Base-by-base conservation (phyloP, 1,140 invertebrate species). In the Diploscapter pachys region DNA sequence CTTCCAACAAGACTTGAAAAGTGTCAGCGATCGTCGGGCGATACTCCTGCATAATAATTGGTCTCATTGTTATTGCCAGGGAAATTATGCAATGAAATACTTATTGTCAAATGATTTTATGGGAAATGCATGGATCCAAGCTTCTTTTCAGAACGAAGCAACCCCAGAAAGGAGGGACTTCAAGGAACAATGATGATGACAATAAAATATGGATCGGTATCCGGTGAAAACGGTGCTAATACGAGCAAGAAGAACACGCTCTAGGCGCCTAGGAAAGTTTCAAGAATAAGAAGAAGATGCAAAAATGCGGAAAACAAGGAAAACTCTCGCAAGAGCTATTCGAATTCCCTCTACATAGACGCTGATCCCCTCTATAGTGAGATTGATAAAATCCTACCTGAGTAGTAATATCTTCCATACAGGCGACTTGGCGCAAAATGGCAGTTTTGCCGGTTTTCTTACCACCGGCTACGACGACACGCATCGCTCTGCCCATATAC, bases 21-120 rank as follows among this genome's bases (percentile, higher is more conserved):
- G 83, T 85, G 67, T 85, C 83, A n/a, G 85, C 83, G 57, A 85
- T 82, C 48, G 83, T 85, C 6, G 84, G 80, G 31, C 66, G 56
- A 70, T 85, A 85, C 8, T 76, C 76, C 64, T 79, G 66, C 31
- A 31, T 31, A 31, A 31, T 31, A n/a, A 72, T 50, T 62, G n/a
- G 5, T 48, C 11, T n/a, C n/a, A 62, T 52, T 62, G 6, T n/a
- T 9, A 13, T 8, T n/a, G 62, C 3, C 5, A 8, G 51, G 4
- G 6, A 63, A 63, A 48, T 50, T 4, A n/a, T 8, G n/a, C 48
- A 48, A 48, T 63, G 5, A 50, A 50, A 48, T 63, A 48, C 62
- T 4, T 2, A 63, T 48, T 63, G 48, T 63, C 31, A 63, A 31
- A 31, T 31, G 31, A n/a, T 63, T 63, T 63, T 63, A 48, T 50